Conservation (phyloP, 2,888 invertebrate genomes). For the Griposia aprilina region DNA sequence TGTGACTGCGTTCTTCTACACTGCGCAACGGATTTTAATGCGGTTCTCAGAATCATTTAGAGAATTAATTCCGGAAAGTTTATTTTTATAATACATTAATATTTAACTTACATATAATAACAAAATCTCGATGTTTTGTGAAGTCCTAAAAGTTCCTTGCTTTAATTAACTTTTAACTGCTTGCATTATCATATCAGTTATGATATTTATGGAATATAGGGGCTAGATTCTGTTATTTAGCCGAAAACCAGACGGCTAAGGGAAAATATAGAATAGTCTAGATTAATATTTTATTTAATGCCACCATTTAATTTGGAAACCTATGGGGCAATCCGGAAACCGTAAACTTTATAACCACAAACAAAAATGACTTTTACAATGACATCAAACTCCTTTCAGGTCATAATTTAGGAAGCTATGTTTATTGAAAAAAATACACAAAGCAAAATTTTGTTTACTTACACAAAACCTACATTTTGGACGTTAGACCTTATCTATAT, state of each 20-base stretch:
- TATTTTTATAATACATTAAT: too few relatives aligned
- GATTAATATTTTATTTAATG: background rate
- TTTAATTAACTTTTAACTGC: background rate
- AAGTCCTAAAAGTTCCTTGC: background rate
- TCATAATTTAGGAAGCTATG: background rate
- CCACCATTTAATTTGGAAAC: background rate
- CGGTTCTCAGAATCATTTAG: too few relatives aligned
- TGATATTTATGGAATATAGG: background rate
- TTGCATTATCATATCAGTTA: background rate
- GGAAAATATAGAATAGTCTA: background rate
- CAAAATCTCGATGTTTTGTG: too few relatives aligned
- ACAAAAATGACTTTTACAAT: background rate
- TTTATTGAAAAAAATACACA: background rate
- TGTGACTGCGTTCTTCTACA: background rate
- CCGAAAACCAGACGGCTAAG: background rate
- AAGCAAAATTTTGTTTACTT: background rate
- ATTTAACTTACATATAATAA: too few relatives aligned
- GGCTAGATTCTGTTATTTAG: background rate
- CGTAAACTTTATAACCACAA: background rate
- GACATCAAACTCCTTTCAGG: background rate
- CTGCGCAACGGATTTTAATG: too few relatives aligned
- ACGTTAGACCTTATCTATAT: too few relatives aligned
- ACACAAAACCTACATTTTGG: background rate
- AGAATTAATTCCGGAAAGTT: too few relatives aligned
- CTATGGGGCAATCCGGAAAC: too few relatives aligned